Base-by-base conservation (phyloP, 2,113 vertebrate genomes). In the Seriola rivoliana region DNA sequence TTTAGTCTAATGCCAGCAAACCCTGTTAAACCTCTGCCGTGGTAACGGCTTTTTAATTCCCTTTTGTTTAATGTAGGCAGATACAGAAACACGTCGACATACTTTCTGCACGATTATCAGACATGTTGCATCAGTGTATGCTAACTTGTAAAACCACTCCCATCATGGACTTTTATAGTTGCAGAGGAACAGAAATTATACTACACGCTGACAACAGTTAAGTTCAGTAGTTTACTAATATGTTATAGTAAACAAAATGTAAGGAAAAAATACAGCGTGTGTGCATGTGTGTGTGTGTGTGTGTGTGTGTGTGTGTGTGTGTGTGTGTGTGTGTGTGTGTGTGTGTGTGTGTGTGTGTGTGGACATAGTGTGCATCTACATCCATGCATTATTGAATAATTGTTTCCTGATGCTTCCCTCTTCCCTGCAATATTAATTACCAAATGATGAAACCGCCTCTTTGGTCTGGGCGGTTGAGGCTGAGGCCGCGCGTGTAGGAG, bases 341-440 rank as follows among this genome's bases (percentile, higher is more conserved):
- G 6, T 42, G 40, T 42, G 40, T 16, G 14, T 64, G 86, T 81
- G 72, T 84, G 32, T 74, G 59, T 52, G 65, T 88, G 86, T 67
- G 63, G 13, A 65, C 60, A 25, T 58, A 64, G 78, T 57, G 80
- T 76, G 85, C 82, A 79, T 91, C 88, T 89, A 87, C 75, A 78
- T 91, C 81, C 85, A 87, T 85, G 80, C 78, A 80, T 94, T 92
- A 94, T 93, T 93, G 90, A 94, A 92, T 95, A 95, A 95, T 95
- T 94, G 94, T 78, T 95, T 95, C 94, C 95, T 88, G 90, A 91
- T 95, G 95, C 81, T 86, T 46, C 76, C 68, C 80, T 91, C 84
- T 85, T 80, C 75, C 73, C 77, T 32, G 21, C 90, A 94, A 94
- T 94, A 95, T 95, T 95, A 95, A 95, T 95, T 92, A 94, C 92